Base-by-base conservation (phyloP, 2,888 invertebrate species). In the Orchestes rusci region DNA sequence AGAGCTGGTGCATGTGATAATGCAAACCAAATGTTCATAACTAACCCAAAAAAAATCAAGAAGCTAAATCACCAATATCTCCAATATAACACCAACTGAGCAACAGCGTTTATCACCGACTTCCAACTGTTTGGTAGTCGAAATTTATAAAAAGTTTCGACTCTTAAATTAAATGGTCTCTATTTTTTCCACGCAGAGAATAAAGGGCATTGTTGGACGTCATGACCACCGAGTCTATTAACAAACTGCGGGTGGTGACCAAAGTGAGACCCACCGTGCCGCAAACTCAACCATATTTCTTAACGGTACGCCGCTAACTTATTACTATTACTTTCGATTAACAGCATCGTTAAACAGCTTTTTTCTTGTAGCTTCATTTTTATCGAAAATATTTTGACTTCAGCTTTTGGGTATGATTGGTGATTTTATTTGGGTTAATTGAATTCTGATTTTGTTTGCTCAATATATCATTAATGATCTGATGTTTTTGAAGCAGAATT, bases 221-320 rank as follows among this genome's bases (percentile, higher is more conserved):
- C 54, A 47, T 53, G 48, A 51, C 52, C 55, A 56, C 53, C 48
- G 52, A 53, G 56, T 59, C 60, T 58, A 62, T 61, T 61, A 59
- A 56, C 50, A 46, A 57, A 23, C 60, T 50, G 58, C 60, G 56
- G 60, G 61, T 53, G 60, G 62, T 57, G 54, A 54, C 53, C 56
- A 55, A 58, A 59, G 55, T 55, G 53, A 39, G 43, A 48, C 48
- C 43, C 43, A 43, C 47, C 32, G 39, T 39, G 44, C 57, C 41
- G 41, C 48, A 49, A 46, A 51, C 39, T 47, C 38, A 28, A 20
- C 42, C 38, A 47, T 47, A 43, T 39, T 47, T 47, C 43, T 47
- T 47, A 46, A 46, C 46, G 46, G 46, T 42, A 46, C 16, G 46
- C 18, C 30, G 13, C 16, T 40, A 40, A 45, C 23, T 45, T 45